phyloP scores from a whole-genome alignment of 30 jellyfish, hydroid and myxozoan genomes.

The Aurelia coerulea region DNA sequence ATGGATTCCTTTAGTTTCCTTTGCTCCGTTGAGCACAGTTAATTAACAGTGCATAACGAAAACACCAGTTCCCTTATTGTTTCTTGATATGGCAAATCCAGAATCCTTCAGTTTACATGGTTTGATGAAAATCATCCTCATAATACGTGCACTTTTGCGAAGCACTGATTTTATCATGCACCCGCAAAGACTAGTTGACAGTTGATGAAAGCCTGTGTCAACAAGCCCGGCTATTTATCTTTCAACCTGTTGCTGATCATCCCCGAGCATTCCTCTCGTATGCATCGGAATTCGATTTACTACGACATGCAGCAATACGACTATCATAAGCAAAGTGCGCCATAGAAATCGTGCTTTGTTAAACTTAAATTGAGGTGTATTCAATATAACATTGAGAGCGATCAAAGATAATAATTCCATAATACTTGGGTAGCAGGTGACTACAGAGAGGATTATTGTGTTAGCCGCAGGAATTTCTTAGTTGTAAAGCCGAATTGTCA shows the following conservation, averaged over 20 bases:
- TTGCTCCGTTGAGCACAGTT: conserved; percentile 65
- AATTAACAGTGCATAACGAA: conserved; percentile 6
- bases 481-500: conserved; percentile 67
- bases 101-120: no score
- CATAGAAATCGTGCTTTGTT: conserved; percentile 37
- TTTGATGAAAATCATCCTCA: no score
- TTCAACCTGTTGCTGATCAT: conserved; percentile 60
- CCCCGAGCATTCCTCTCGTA: conserved; percentile 17
- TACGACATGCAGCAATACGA: conserved; percentile 23
- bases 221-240: conserved; percentile 40
- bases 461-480: conserved; percentile 85
- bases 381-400: conserved; percentile 61
- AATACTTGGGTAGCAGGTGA: conserved; percentile 88
- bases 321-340: conserved; percentile 52
- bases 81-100: conserved; percentile 14
- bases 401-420: conserved; percentile 59
- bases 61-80: conserved; percentile 4
- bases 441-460: conserved; percentile 72
- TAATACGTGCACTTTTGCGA: no score
- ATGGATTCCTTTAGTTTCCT: conserved; percentile 2
- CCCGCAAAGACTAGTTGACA: background rate
- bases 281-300: conserved; percentile 42
- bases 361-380: conserved; percentile 41
- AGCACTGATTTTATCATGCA: no score
- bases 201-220: conserved; percentile 2